These are phyloP conservation scores for Chaetodon trifascialis DNA, from an alignment of 2,113 vertebrate species.

Conservation along the genomic window DNA sequence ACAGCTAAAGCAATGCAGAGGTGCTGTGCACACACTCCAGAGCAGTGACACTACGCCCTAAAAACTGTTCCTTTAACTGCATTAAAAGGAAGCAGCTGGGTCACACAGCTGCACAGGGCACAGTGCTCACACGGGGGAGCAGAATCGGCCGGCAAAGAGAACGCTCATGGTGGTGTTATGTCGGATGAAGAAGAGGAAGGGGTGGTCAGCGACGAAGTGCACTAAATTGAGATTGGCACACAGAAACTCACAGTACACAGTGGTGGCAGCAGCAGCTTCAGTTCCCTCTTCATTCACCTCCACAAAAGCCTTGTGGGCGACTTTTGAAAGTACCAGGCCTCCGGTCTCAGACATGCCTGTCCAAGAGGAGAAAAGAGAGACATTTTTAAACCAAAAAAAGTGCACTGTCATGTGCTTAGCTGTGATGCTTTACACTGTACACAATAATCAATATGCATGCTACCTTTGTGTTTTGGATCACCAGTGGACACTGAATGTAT, in stretches of 20 bases:
- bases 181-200: constrained; percentile 92
- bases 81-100: background rate
- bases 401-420: background rate
- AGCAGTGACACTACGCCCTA: too few relatives aligned
- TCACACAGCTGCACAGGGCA: background rate
- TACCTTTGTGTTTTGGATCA: too few relatives aligned
- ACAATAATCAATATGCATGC: background rate
- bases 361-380: constrained; percentile 46
- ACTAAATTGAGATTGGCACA: constrained; percentile 1
- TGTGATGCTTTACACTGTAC: background rate
- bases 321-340: constrained; percentile 86
- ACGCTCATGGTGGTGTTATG: constrained; percentile 85
- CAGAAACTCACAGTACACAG: constrained; percentile 27
- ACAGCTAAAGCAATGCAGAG: too few relatives aligned
- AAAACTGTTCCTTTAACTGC: too few relatives aligned
- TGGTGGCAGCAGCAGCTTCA: constrained; percentile 83
- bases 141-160: constrained; percentile 88
- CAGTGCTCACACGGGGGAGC: constrained; percentile 79
- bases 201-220: constrained; percentile 87
- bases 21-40: too few relatives aligned
- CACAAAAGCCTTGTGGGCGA: constrained; percentile 90
- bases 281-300: constrained; percentile 93
- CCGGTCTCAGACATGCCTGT: constrained; percentile 85
- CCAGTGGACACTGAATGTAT: too few relatives aligned
- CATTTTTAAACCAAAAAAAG: too few relatives aligned